Conservation (phyloP, 2,797 vertebrate genomes). For the Phalloptychus januarius region DNA sequence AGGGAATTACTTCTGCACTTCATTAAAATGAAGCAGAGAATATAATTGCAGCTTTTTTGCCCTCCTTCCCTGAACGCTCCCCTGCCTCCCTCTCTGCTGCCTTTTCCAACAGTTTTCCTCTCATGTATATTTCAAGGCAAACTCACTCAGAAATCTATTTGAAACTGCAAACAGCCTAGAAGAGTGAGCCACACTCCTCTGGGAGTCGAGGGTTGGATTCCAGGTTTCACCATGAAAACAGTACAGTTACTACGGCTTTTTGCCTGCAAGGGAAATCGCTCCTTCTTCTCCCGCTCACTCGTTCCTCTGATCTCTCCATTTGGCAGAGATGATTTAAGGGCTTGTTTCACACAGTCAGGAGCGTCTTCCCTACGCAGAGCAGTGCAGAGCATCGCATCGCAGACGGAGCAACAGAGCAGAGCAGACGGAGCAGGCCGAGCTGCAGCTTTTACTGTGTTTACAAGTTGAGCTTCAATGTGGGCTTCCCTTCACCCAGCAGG, state of each 20-base stretch:
- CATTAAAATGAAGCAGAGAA: conserved; percentile 76
- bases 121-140: conserved; percentile 14
- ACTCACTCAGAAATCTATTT: conserved; percentile 47
- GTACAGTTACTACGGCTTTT: conserved; percentile 54
- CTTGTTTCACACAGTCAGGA: conserved; percentile 58
- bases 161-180: conserved; percentile 66
- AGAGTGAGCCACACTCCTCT: conserved; percentile 50
- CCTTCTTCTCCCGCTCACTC: conserved; percentile 8
- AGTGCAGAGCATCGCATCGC: too few species aligned
- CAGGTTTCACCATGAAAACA: conserved; percentile 68
- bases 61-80: conserved; percentile 49
- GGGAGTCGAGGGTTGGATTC: conserved; percentile 57
- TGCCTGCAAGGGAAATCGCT: conserved; percentile 51
- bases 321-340: conserved; percentile 57
- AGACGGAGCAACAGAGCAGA: too few species aligned
- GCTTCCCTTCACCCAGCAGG: not conserved
- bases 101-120: conserved; percentile 38
- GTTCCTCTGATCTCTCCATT: conserved; percentile 37
- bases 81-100: conserved; percentile 32
- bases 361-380: conserved; percentile 36
- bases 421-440: conserved; percentile 1
- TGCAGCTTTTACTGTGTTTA: conserved; percentile 4
- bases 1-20: conserved; percentile 80
- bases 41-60: conserved; percentile 72
- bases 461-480: conserved; percentile 4